These are phyloP conservation scores for Magallana gigas DNA, from an alignment of 1,140 invertebrate genomes.

Conservation along the genomic window DNA sequence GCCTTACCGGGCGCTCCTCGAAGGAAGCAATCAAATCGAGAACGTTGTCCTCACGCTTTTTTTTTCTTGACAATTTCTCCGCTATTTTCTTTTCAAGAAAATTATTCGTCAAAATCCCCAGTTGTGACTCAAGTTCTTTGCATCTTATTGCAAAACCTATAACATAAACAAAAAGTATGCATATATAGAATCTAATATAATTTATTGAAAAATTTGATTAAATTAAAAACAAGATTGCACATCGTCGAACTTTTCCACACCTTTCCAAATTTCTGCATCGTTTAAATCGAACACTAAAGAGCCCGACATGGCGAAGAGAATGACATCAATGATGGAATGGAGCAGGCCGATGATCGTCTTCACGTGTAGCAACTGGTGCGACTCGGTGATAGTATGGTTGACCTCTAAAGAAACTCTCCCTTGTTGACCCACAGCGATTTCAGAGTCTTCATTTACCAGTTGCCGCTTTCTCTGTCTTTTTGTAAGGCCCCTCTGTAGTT, in stretches of 20 bases:
- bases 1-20: neutral
- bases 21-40: neutral
- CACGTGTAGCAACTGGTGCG: neutral
- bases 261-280: neutral
- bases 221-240: too few relatives aligned
- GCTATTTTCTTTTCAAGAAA: constrained; percentile 3
- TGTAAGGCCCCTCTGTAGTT: too few relatives aligned
- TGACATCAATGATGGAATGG: constrained; percentile 2
- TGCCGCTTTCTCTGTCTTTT: too few relatives aligned
- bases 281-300: neutral
- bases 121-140: constrained; percentile 2
- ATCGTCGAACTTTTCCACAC: neutral
- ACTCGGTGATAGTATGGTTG: neutral
- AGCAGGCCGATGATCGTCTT: neutral
- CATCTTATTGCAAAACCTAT: constrained; percentile 14
- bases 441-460: neutral
- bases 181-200: neutral
- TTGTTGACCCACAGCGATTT: neutral
- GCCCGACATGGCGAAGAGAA: neutral
- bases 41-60: neutral
- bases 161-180: neutral
- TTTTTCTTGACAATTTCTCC: neutral
- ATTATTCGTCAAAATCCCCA: neutral
- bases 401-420: neutral
- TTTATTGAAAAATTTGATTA: too few relatives aligned